Base-by-base conservation (phyloP, 2,888 invertebrate genomes). In the Spilarctia lutea region DNA sequence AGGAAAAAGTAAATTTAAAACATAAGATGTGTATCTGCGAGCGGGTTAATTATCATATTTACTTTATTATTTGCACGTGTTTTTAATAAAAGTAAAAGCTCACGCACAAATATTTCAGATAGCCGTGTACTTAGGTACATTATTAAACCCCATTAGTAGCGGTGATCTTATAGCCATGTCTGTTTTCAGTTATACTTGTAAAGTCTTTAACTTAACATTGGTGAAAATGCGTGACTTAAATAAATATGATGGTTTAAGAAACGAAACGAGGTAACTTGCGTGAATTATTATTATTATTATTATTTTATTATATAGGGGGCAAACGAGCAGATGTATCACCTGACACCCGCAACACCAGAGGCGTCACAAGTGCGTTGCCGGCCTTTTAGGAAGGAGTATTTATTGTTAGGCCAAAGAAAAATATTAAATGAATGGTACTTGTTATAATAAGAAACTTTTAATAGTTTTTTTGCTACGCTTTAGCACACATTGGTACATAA, bases 31-130 rank as follows among this genome's bases (percentile, higher is more conserved):
- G 79, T 79, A 81, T 82, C 79, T 80, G 56, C 66, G 75, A 74
- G 72, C 76, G 74, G 76, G 79, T 83, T 84, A 84, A 85, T 85
- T 84, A 85, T 82, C 79, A 76, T 79, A 81, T 84, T 84, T 79
- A 75, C 76, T 81, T 84, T 81, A 79, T 81, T 77, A 74, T 80
- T 81, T 84, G 65, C 83, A 82, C 81, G 73, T 79, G 78, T 60
- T 60, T 60, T 60, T 60, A 60, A 60, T 60, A 60, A 56, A 56
- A 56, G 13, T 27, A 16, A 63, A 60, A 27, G 27, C 30, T 30
- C 80, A 79, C 77, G 76, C 79, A 24, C 52, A 52, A 8, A 79
- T 83, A 81, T 85, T 84, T 84, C 76, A 75, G 67, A 76, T n/a
- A 82, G 78, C 81, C 79, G 78, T 68, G 78, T 81, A 79, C 83